Conservation (phyloP, 2,797 vertebrate genomes). For the Geotrypetes seraphini region DNA sequence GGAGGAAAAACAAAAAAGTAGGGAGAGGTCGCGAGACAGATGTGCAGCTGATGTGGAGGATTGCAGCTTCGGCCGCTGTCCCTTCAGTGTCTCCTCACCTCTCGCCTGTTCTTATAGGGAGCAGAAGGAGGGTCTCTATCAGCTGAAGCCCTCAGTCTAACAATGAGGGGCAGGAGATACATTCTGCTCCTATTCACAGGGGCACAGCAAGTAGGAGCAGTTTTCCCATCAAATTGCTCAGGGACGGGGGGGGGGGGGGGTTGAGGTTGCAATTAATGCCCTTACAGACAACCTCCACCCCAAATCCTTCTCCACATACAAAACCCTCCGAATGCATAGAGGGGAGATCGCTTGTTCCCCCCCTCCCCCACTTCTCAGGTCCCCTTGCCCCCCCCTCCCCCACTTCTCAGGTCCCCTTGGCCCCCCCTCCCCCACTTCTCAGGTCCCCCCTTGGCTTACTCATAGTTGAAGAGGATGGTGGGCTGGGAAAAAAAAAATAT, state of each 20-base stretch:
- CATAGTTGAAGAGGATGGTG: too few species aligned
- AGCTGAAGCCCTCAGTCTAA: slow-evolving; percentile 76
- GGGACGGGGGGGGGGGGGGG: slow-evolving; percentile 19
- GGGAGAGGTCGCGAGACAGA: too few species aligned
- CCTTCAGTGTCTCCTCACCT: slow-evolving; percentile 30
- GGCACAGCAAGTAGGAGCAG: slow-evolving; percentile 80
- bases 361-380: slow-evolving; percentile 14
- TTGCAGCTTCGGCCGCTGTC: neutral
- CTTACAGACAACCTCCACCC: slow-evolving; percentile 15
- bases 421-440: too few species aligned
- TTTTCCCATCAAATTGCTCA: slow-evolving; percentile 63
- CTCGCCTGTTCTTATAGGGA: slow-evolving; percentile 35
- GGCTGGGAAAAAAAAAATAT: too few species aligned
- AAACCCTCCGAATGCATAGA: slow-evolving; percentile 15
- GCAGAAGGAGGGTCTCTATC: slow-evolving; percentile 40
- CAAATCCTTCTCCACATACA: slow-evolving; percentile 21
- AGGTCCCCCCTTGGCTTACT: too few species aligned
- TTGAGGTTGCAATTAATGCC: slow-evolving; percentile 24
- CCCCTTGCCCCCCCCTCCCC: too few species aligned
- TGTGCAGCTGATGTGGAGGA: too few species aligned
- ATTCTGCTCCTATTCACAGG: slow-evolving; percentile 81
- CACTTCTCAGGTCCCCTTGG: too few species aligned
- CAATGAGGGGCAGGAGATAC: slow-evolving; percentile 79
- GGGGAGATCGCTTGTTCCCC: slow-evolving; percentile 14
- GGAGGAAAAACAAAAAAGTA: too few species aligned